Evolutionary conservation across 2,113 vertebrate genomes (phyloP), one percentile per base, ranked within the genome.

Genomic region (Dolichotis patagonum): DNA sequence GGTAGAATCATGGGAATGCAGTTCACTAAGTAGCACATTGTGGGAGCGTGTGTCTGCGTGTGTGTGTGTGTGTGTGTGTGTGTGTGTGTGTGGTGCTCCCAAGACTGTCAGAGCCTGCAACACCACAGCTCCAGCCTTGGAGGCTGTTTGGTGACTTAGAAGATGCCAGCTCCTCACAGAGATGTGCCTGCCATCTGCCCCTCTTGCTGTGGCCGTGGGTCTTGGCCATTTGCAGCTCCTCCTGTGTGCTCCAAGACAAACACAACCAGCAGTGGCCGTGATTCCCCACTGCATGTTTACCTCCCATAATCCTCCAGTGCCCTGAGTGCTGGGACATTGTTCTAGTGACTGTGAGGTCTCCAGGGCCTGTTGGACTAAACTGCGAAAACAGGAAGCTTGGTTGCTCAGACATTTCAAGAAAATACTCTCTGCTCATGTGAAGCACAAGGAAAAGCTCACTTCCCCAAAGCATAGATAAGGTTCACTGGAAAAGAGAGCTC

Each of bases 251-350:
- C 75, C 17, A 7, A 10, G 52, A 28, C 5, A 54, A 16, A 41
- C 2, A 12, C 7, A 19, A 11, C 9, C 32, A n/a, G 58, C 13
- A 30, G 52, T 3, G 7, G 8, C 38, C 13, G 9, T 54, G 0
- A 5, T 49, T 20, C 73, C 8, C 46, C 32, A 24, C 60, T 8
- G 0, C 30, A 0, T 1, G 1, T 16, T 58, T 38, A 43, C 77
- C 12, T 69, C n/a, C 19, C 4, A 4, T 3, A 0, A 32, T 12
- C 46, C 22, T 65, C 67, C 49, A n/a, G 43, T 38, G 65, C 60
- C 7, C 6, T 16, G 16, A 26, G 2, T 38, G 2, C 13, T 0
- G 7, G 30, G 5, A 30, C 32, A 1, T 13, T 60, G 20, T 16
- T 63, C n/a, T 13, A 3, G 10, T 17, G 28, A 41, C 58, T 1